Percentiles rank a stretch among this genome's conserved stretches.
These are phyloP conservation scores for Grapholita molesta DNA, from an alignment of 1,140 invertebrate species.

Conservation along the genomic window DNA sequence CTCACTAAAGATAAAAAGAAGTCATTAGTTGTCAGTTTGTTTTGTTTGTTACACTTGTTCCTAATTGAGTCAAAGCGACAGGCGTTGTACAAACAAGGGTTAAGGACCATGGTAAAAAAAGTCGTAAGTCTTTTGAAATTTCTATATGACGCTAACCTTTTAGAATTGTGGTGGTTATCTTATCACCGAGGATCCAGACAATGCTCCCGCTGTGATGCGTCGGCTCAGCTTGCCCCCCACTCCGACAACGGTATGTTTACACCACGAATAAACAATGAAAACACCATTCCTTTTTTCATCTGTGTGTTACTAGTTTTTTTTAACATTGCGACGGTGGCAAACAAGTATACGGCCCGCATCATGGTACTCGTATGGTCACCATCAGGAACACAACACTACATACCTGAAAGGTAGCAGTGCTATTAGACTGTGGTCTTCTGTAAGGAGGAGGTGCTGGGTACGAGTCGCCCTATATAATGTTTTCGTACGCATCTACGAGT, in stretches of 20 bases:
- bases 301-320: too few species aligned
- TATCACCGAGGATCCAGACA: constrained; percentile 43
- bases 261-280: not conserved
- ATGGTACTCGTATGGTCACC: too few species aligned
- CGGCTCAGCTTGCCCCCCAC: constrained; percentile 33
- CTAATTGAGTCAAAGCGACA: not conserved
- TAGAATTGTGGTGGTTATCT: constrained; percentile 37
- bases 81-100: constrained; percentile 12
- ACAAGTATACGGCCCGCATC: too few species aligned
- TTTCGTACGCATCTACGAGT: too few species aligned
- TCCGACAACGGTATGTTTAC: constrained; percentile 30
- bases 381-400: too few species aligned
- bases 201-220: constrained; percentile 45
- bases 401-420: too few species aligned
- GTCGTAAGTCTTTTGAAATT: not conserved
- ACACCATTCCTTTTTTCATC: not conserved
- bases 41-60: not conserved
- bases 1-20: constrained; percentile 3
- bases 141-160: not conserved
- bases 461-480: too few species aligned
- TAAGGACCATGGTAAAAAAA: not conserved
- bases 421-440: too few species aligned
- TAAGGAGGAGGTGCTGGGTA: too few species aligned
- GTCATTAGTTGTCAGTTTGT: not conserved
- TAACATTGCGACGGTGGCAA: too few species aligned